Base-by-base conservation (phyloP, 2,113 vertebrate genomes). In the Gasterosteus nipponicus region DNA sequence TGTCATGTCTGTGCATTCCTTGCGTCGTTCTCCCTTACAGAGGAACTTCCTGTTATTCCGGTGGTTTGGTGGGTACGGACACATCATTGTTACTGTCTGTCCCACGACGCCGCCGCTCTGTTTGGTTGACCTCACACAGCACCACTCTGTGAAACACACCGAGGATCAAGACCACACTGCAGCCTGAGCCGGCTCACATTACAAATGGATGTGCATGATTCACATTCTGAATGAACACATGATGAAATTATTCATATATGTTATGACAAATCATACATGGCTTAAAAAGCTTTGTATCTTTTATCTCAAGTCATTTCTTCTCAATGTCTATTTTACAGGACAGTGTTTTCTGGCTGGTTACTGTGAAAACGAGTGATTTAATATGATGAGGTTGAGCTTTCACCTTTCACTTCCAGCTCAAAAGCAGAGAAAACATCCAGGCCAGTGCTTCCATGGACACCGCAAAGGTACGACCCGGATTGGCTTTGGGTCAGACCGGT, bases 341-440 rank as follows among this genome's bases (percentile, higher is more conserved):
- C 11, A 35, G 3, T 2, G 46, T 51, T 38, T 38, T 51, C 19
- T 67, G 15, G 19, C 19, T 67, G 7, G 12, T 29, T 31, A 41
- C 1, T 53, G 58, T 51, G 22, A 35, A 58, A 66, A 38, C 22
- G 9, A 54, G 53, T n/a, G 3, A 10, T 31, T 49, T 3, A 51
- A 6, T 39, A n/a, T 19, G 9, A 65, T 3, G 18, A 42, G 2
- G 22, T 26, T 4, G 19, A 61, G 26, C 9, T 29, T 53, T 84
- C 11, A 84, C 88, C 84, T 78, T 67, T 78, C 56, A 89, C 77
- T 19, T 82, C n/a, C n/a, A 89, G 71, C 5, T 82, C 31, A 10
- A 68, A 60, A 68, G 72, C 85, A 80, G 73, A 70, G 68, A 89
- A 87, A 75, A 33, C 39, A 73, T 87, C 81, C 22, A 64, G 56